Conservation (phyloP, 2,113 vertebrate genomes). For the Fregetta grallaria region DNA sequence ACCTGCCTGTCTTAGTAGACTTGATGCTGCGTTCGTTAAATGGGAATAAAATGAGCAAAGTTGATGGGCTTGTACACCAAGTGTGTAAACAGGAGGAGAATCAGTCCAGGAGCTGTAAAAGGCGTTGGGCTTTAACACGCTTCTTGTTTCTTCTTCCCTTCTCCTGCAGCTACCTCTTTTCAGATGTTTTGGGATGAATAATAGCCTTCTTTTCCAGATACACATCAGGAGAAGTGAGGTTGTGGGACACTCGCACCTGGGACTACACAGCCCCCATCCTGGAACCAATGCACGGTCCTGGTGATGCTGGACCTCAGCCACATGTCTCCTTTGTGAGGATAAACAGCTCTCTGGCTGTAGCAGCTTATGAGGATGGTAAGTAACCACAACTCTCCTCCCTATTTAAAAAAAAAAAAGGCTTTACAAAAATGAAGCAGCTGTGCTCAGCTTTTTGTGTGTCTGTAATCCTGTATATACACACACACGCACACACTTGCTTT, state of each 20-base stretch:
- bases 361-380: conserved; percentile 91
- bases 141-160: background rate
- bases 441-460: conserved; percentile 64
- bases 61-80: background rate
- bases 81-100: background rate
- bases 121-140: background rate
- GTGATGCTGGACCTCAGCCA: conserved; percentile 75
- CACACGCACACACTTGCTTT: conserved; percentile 59
- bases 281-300: conserved; percentile 68
- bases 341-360: conserved; percentile 85
- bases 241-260: conserved; percentile 95
- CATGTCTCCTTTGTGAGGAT: conserved; percentile 86
- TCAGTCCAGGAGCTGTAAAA: background rate
- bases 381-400: conserved; percentile 63
- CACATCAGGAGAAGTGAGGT: conserved; percentile 89
- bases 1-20: background rate
- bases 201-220: conserved; percentile 80
- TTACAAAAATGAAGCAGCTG: conserved; percentile 78
- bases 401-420: conserved; percentile 31
- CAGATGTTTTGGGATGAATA: background rate
- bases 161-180: background rate
- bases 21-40: background rate
- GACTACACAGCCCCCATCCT: conserved; percentile 84
- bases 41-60: background rate
- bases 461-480: conserved; percentile 56